These are phyloP conservation scores for Pasiphila rectangulata DNA, from an alignment of 2,888 invertebrate genomes.

Conservation along the genomic window DNA sequence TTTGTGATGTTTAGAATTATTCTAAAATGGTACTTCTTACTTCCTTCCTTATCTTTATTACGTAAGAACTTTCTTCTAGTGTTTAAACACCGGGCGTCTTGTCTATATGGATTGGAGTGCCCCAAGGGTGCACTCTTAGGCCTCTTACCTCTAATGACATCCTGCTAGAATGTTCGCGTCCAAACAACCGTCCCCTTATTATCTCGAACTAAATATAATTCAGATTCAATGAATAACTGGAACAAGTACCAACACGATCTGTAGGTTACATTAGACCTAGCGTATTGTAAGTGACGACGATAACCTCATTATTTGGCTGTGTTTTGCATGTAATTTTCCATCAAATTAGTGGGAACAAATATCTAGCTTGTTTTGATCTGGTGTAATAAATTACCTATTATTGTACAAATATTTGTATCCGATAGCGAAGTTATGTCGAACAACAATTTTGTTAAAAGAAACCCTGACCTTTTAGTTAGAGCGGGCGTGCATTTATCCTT, in stretches of 20 bases:
- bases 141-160: too few relatives aligned
- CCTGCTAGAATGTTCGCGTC: conserved; percentile 2
- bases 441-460: too few relatives aligned
- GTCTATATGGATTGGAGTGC: too few relatives aligned
- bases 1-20: too few relatives aligned
- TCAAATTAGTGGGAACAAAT: conserved; percentile 28
- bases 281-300: conserved; percentile 40
- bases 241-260: conserved; percentile 40
- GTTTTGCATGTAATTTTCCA: conserved; percentile 56
- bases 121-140: too few relatives aligned
- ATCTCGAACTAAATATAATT: conserved; percentile 31
- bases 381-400: not conserved
- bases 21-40: too few relatives aligned
- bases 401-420: not conserved
- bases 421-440: too few relatives aligned
- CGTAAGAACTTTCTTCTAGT: too few relatives aligned
- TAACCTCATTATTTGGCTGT: conserved; percentile 60
- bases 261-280: conserved; percentile 23
- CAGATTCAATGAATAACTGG: conserved; percentile 48
- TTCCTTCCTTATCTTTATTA: too few relatives aligned
- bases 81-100: too few relatives aligned
- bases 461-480: too few relatives aligned
- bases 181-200: conserved; percentile 33
- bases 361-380: conserved; percentile 1
- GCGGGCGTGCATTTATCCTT: too few relatives aligned